Evolutionary conservation across 2,797 vertebrate species (phyloP).

Genomic region (Danio jaintianensis): DNA sequence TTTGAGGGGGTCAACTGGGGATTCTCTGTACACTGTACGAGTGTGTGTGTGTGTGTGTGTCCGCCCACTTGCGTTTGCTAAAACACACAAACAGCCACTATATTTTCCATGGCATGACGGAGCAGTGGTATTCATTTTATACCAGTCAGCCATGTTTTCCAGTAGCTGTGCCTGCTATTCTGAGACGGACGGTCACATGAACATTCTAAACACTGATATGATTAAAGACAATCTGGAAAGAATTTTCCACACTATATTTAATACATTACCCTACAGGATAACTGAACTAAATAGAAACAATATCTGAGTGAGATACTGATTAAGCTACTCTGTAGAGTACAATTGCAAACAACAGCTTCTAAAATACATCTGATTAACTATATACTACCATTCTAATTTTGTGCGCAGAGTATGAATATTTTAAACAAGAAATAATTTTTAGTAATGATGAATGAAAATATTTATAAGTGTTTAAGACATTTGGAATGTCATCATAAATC

Average conservation of each 20-base stretch:
- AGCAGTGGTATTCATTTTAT: background rate
- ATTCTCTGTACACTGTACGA: conserved; percentile 18
- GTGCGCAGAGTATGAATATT: too few relatives aligned
- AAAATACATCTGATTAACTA: too few relatives aligned
- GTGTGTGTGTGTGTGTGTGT: background rate
- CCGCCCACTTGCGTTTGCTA: background rate
- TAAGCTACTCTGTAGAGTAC: too few relatives aligned
- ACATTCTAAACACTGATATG: background rate
- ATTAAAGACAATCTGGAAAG: conserved; percentile 29
- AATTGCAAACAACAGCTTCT: too few relatives aligned
- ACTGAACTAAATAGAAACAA: background rate
- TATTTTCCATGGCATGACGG: conserved; percentile 29
- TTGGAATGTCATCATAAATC: too few relatives aligned
- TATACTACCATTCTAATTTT: too few relatives aligned
- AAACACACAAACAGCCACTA: conserved; percentile 6
- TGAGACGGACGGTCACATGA: background rate
- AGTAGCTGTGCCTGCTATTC: conserved; percentile 22
- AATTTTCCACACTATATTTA: background rate
- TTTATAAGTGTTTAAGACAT: too few relatives aligned
- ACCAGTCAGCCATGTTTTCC: conserved; percentile 27
- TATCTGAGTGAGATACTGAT: too few relatives aligned
- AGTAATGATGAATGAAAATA: too few relatives aligned
- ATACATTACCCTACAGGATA: background rate
- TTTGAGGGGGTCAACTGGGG: conserved; percentile 42
- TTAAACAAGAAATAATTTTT: too few relatives aligned